Evolutionary conservation across 2,797 vertebrate species (phyloP).

Genomic region (Catamblyrhynchus diadema): DNA sequence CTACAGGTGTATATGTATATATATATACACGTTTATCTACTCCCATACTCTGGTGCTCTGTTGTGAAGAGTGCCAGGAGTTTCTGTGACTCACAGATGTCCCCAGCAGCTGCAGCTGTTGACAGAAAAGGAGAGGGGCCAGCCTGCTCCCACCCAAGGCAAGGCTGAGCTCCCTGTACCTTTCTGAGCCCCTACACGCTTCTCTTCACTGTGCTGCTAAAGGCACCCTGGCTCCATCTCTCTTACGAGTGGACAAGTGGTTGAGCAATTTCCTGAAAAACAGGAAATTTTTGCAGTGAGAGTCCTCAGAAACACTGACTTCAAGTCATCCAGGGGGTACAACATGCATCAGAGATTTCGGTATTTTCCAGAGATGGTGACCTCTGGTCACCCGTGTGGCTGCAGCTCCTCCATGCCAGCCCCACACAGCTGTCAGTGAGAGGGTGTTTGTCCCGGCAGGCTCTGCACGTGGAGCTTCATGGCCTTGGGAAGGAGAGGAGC

Average conservation of each 20-base stretch:
- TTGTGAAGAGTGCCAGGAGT: not conserved
- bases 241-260: not conserved
- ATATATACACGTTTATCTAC: not conserved
- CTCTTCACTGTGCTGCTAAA: not conserved
- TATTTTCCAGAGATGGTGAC: not conserved
- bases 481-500: not conserved
- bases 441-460: accelerated
- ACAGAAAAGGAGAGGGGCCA: not conserved
- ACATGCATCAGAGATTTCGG: not conserved
- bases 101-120: not conserved
- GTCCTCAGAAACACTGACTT: not conserved
- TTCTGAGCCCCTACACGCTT: accelerated
- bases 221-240: not conserved
- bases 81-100: not conserved
- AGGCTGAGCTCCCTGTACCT: not conserved
- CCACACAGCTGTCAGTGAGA: not conserved
- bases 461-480: accelerated
- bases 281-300: not conserved
- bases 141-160: not conserved
- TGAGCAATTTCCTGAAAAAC: constrained; percentile 3
- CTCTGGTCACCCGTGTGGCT: accelerated
- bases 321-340: not conserved
- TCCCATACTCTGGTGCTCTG: not conserved
- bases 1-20: not conserved
- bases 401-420: not conserved